Conservation (phyloP, 2,113 vertebrate genomes). For the Pluvianellus socialis region DNA sequence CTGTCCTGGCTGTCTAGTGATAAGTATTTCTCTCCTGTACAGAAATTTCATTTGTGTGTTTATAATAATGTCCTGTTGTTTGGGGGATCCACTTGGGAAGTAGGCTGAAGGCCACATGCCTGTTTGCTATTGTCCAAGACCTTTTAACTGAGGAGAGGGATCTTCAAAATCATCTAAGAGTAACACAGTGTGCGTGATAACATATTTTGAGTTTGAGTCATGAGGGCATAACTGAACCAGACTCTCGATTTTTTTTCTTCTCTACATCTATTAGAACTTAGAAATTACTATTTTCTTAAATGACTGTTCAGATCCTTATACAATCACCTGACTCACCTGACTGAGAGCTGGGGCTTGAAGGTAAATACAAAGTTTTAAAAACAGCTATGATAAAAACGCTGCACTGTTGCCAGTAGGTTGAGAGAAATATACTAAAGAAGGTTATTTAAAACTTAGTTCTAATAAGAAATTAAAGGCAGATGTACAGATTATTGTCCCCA, state of each 20-base stretch:
- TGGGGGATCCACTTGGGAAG: background rate
- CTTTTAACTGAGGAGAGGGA: background rate
- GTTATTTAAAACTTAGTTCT: background rate
- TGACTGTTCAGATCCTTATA: background rate
- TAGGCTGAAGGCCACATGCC: background rate
- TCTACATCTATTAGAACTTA: background rate
- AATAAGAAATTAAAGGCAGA: background rate
- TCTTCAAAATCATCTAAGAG: background rate
- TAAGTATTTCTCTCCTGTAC: background rate
- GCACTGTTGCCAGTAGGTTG: background rate
- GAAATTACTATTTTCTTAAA: background rate
- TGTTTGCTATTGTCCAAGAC: background rate
- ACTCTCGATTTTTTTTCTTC: background rate
- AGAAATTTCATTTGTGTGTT: background rate
- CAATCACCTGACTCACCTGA: background rate
- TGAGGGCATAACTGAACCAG: background rate
- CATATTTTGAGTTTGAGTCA: background rate
- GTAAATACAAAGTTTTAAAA: background rate
- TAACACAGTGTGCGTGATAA: background rate
- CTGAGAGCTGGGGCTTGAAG: background rate
- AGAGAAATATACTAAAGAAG: background rate
- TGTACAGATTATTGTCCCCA: background rate
- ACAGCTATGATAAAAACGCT: background rate
- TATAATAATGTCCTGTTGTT: background rate
- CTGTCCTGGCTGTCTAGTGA: background rate